phyloP scores from a whole-genome alignment of 2,113 vertebrate genomes.

The Nycticryphes semicollaris region DNA sequence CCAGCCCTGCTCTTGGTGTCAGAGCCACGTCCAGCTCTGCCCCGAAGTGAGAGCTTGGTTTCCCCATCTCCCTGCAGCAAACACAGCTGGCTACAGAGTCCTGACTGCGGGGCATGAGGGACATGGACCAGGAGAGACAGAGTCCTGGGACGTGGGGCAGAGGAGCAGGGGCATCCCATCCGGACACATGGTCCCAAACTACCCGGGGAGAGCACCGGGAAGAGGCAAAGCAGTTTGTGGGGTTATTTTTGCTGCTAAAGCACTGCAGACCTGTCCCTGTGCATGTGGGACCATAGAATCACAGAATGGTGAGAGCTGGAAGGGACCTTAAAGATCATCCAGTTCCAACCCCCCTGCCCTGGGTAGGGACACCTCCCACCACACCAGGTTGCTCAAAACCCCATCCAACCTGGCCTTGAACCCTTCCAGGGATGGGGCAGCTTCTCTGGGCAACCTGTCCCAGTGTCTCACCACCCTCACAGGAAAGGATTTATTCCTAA shows the following conservation, averaged over 20 bases:
- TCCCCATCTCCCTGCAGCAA: not conserved
- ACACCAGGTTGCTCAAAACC: no score
- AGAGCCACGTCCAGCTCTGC: not conserved
- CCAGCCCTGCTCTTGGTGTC: no score
- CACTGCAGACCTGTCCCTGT: not conserved
- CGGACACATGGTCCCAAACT: accelerated
- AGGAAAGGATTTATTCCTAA: no score
- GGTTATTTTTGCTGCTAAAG: not conserved
- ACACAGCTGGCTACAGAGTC: not conserved
- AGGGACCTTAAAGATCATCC: no score
- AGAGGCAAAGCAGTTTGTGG: not conserved
- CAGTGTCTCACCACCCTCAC: no score
- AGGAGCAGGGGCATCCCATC: accelerated
- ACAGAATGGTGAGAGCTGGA: no score
- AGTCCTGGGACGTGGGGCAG: not conserved
- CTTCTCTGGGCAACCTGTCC: no score
- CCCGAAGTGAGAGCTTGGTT: accelerated
- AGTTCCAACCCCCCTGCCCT: no score
- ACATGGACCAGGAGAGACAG: not conserved
- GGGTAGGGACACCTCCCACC: no score
- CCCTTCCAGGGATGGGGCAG: no score
- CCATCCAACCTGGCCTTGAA: no score
- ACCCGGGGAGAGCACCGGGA: accelerated
- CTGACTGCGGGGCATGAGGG: not conserved
- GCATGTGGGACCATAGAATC: no score